A percentile compares a stretch with the other conserved stretches of the same genome.
Conservation (phyloP, 1,140 invertebrate genomes). For the Bombus polaris region DNA sequence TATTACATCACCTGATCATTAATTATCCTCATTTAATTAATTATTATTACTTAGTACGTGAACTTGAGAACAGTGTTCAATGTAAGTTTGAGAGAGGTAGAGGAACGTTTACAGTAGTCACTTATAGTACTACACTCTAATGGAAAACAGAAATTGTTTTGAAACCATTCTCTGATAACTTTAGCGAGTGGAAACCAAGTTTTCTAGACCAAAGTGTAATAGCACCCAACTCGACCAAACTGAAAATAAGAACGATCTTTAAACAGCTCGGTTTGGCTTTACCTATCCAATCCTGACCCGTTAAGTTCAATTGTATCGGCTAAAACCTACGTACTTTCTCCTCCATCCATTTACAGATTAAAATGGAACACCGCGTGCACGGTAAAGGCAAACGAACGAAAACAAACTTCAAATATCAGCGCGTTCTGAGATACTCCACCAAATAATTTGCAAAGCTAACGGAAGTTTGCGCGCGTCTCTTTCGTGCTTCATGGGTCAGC, state of each 20-base stretch:
- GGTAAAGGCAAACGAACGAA: neutral
- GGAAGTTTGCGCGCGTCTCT: neutral
- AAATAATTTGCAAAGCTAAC: neutral
- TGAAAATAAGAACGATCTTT: neutral
- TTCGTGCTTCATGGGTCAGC: neutral
- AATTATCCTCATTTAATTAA: neutral
- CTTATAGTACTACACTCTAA: no score
- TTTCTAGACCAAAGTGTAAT: neutral
- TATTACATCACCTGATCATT: neutral
- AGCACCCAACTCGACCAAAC: neutral
- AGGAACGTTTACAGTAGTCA: neutral
- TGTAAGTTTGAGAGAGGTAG: neutral
- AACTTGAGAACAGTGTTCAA: neutral
- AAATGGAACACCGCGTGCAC: neutral
- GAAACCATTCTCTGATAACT: neutral
- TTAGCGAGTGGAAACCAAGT: neutral
- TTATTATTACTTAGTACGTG: neutral
- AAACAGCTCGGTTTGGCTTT: neutral
- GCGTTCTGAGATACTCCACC: neutral
- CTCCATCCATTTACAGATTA: constrained; percentile 1
- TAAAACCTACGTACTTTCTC: neutral
- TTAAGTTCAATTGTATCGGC: neutral
- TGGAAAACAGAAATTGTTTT: neutral
- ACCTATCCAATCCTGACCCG: neutral
- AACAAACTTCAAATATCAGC: neutral